These are phyloP conservation scores for Tachysurus vachellii DNA, from an alignment of 2,113 vertebrate species.

Conservation along the genomic window DNA sequence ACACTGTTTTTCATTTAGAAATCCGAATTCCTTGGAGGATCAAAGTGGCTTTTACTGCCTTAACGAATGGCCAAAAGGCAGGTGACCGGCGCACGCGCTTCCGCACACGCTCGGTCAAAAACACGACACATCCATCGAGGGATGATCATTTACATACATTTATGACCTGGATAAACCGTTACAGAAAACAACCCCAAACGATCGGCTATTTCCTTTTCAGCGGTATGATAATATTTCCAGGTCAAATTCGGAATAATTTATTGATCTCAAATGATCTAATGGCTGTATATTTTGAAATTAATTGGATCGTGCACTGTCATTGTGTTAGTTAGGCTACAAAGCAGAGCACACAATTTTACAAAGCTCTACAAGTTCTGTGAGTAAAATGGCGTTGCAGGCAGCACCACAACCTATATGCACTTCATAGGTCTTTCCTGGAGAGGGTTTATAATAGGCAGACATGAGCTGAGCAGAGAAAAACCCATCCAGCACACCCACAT, in stretches of 20 bases:
- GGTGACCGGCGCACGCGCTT: constrained; percentile 30
- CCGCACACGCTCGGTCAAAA: neutral
- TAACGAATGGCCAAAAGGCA: neutral
- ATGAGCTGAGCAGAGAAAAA: neutral
- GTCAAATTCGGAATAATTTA: constrained; percentile 8
- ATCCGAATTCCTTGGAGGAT: neutral
- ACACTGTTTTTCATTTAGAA: neutral
- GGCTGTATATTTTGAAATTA: neutral
- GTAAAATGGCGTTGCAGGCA: constrained; percentile 38
- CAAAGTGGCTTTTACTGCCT: constrained; percentile 13
- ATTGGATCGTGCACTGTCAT: neutral
- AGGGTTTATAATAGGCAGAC: constrained; percentile 27
- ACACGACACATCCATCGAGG: neutral
- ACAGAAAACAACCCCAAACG: neutral
- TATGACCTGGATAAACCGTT: neutral
- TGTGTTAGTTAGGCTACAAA: neutral
- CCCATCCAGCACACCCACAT: neutral
- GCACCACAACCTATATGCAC: constrained; percentile 40
- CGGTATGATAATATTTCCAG: neutral
- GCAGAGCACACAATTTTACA: constrained; percentile 14
- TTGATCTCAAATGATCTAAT: constrained; percentile 26
- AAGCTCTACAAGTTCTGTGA: constrained; percentile 34
- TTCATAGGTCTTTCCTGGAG: constrained; percentile 36
- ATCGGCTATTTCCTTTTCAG: neutral
- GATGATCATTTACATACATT: neutral